Percentiles rank a stretch among this genome's conserved stretches.
phyloP scores from a whole-genome alignment of 2,888 invertebrate species.

The Mellilla xanthometata region DNA sequence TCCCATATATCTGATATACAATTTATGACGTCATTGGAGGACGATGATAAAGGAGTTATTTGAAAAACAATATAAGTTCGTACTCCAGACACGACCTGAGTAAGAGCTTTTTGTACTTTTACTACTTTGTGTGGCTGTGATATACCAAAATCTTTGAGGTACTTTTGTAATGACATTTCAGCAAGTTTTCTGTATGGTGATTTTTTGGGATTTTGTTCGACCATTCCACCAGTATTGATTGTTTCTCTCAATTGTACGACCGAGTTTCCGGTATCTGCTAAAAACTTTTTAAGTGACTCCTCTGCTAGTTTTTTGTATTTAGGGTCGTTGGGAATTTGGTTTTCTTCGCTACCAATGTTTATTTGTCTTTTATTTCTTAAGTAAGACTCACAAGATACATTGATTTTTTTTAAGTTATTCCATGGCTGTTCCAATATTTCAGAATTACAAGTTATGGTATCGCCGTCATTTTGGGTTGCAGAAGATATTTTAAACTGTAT shows the following conservation, averaged over 20 bases:
- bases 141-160: constrained; percentile 16
- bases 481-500: constrained; percentile 29
- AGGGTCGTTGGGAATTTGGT: no score
- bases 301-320: constrained; percentile 31
- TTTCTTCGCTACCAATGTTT: no score
- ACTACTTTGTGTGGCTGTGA: constrained; percentile 19
- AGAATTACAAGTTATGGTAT: constrained; percentile 37
- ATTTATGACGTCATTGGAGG: constrained; percentile 18
- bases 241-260: constrained; percentile 1
- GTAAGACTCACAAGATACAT: constrained; percentile 32
- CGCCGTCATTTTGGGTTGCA: neutral
- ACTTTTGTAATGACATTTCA: constrained; percentile 34
- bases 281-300: constrained; percentile 39
- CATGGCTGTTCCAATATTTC: constrained; percentile 40
- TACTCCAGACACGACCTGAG: constrained; percentile 39
- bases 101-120: constrained; percentile 30
- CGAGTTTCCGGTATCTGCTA: constrained; percentile 19
- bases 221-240: constrained; percentile 29
- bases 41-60: constrained; percentile 16
- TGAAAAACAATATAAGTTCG: constrained; percentile 34
- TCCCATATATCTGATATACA: constrained; percentile 38
- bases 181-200: constrained; percentile 32
- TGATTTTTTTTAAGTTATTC: constrained; percentile 35
- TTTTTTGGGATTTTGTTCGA: constrained; percentile 28
- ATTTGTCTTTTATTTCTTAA: no score